These are phyloP conservation scores for Pseudomyrmex sp. DNA, from an alignment of 1,140 invertebrate species.

Conservation along the genomic window DNA sequence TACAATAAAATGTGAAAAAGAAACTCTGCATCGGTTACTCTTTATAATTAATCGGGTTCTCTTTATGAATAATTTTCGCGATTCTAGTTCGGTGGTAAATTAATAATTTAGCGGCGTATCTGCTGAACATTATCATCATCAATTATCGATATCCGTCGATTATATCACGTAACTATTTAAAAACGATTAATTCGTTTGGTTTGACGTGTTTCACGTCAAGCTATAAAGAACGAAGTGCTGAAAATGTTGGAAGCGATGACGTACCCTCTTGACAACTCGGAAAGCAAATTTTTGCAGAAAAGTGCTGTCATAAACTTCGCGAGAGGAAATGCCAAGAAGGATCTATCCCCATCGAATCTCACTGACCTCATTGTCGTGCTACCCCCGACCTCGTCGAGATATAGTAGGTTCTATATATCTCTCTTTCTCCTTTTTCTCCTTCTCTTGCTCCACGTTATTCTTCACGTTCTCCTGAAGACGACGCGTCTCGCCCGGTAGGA, in stretches of 20 bases:
- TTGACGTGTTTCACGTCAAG: not conserved
- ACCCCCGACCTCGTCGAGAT: conserved; percentile 38
- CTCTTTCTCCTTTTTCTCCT: not conserved
- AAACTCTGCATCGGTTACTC: not conserved
- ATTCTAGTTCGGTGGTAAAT: not conserved
- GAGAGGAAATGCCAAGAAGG: conserved; percentile 29
- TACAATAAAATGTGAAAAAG: conserved; percentile 20
- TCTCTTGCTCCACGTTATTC: conserved; percentile 29
- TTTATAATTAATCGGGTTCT: conserved; percentile 16
- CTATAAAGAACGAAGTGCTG: not conserved
- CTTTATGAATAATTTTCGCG: conserved; percentile 39
- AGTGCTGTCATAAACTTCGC: conserved; percentile 40
- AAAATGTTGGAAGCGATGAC: not conserved
- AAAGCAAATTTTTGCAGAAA: conserved; percentile 40
- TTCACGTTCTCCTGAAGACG: conserved; percentile 33
- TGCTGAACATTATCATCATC: conserved; percentile 1
- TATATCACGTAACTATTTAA: not conserved
- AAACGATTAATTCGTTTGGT: not conserved
- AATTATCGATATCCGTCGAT: conserved; percentile 28
- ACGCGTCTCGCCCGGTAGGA: conserved; percentile 42
- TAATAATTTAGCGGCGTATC: conserved; percentile 7
- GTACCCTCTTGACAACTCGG: conserved; percentile 5
- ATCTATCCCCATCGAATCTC: conserved; percentile 37
- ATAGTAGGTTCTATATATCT: not conserved
- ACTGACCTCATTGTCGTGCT: conserved; percentile 57